Percentiles rank a stretch among this genome's conserved stretches.
These are phyloP conservation scores for Plagodis dolabraria DNA, from an alignment of 2,888 invertebrate species.

Conservation along the genomic window DNA sequence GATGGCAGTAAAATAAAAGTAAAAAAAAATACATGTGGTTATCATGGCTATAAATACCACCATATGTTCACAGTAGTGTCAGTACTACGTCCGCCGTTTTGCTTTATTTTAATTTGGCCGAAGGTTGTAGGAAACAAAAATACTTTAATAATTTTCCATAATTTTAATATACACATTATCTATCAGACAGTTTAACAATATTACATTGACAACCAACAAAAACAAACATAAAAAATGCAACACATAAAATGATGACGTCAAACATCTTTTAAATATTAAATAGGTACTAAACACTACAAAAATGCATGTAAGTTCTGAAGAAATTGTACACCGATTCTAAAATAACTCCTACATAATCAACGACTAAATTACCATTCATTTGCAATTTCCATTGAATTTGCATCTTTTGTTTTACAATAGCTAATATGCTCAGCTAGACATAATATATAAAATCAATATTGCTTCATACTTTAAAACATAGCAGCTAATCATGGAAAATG, in stretches of 20 bases:
- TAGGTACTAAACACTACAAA: conserved; percentile 4
- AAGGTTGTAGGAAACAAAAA: background rate
- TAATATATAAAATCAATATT: too few relatives aligned
- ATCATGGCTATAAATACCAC: too few relatives aligned
- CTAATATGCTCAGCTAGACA: background rate
- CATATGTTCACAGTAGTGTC: too few relatives aligned
- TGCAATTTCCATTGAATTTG: background rate
- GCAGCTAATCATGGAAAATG: too few relatives aligned
- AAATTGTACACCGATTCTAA: conserved; percentile 9
- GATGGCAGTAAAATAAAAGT: too few relatives aligned
- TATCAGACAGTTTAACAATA: conserved; percentile 54
- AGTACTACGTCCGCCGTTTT: too few relatives aligned
- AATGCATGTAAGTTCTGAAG: conserved; percentile 16
- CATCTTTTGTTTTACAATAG: background rate
- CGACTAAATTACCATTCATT: background rate
- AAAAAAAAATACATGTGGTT: too few relatives aligned
- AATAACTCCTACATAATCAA: background rate
- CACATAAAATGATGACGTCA: conserved; percentile 42
- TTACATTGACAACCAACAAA: conserved; percentile 59
- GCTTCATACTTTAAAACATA: too few relatives aligned
- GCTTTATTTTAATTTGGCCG: too few relatives aligned
- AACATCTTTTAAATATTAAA: conserved; percentile 32
- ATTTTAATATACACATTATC: conserved; percentile 70
- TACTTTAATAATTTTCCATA: conserved; percentile 46
- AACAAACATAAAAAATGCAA: conserved; percentile 56